Conservation (phyloP, 2,797 vertebrate genomes). For the Acestrorhynchus altus region DNA sequence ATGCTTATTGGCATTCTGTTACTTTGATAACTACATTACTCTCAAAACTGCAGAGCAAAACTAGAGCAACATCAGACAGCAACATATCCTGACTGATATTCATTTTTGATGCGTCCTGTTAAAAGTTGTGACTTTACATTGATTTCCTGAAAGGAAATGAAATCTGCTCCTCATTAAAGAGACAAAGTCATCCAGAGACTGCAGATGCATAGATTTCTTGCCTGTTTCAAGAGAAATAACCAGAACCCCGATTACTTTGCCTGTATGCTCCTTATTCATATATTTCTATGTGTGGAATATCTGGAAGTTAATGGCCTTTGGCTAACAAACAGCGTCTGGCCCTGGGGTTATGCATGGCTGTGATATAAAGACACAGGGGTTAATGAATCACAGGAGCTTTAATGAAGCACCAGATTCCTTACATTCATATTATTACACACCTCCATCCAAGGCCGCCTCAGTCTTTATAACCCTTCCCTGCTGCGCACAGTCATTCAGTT, state of each 20-base stretch:
- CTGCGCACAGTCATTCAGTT: slow-evolving; percentile 29
- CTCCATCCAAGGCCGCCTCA: slow-evolving; percentile 28
- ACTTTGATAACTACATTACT: too few relatives aligned
- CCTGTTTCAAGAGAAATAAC: slow-evolving; percentile 32
- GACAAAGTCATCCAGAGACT: neutral
- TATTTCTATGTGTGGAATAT: neutral
- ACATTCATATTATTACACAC: slow-evolving; percentile 41
- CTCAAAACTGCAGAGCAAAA: too few relatives aligned
- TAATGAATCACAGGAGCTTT: slow-evolving; percentile 44
- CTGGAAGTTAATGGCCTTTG: slow-evolving; percentile 48
- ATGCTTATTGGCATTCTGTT: too few relatives aligned
- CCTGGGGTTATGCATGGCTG: slow-evolving; percentile 1
- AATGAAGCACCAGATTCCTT: slow-evolving; percentile 40
- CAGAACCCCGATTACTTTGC: slow-evolving; percentile 26
- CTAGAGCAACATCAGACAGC: too few relatives aligned
- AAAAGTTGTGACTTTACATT: neutral
- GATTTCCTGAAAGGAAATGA: neutral
- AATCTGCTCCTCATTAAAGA: slow-evolving; percentile 23
- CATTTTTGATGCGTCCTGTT: neutral
- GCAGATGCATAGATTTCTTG: neutral
- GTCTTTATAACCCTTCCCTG: slow-evolving; percentile 28
- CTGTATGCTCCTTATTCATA: slow-evolving; percentile 29
- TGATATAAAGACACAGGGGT: slow-evolving; percentile 4
- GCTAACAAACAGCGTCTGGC: slow-evolving; percentile 34
- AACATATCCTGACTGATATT: too few relatives aligned